phyloP scores from a whole-genome alignment of 2,888 invertebrate genomes.

The Pristionchus entomophagus region DNA sequence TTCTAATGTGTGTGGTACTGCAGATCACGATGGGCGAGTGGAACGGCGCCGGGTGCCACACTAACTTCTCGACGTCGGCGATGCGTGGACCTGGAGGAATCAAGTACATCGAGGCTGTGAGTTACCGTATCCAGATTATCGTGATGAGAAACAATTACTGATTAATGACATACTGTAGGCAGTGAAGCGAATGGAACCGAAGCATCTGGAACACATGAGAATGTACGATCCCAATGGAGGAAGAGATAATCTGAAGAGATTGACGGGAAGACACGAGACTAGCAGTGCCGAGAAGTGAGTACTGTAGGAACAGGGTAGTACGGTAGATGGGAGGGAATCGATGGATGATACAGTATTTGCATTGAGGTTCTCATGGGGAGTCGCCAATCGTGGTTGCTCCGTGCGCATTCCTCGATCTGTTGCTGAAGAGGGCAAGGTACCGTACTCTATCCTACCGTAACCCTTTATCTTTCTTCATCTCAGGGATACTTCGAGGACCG shows the following conservation, averaged over 20 bases:
- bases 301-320: neutral
- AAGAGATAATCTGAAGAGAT: slow-evolving; percentile 90
- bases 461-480: neutral
- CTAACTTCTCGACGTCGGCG: slow-evolving; percentile 92
- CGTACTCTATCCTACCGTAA: neutral
- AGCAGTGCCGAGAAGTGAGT: slow-evolving; percentile 89
- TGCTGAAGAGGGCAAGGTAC: slow-evolving; percentile 64
- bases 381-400: slow-evolving; percentile 71
- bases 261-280: slow-evolving; percentile 95
- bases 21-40: slow-evolving; percentile 81
- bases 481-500: slow-evolving; percentile 74
- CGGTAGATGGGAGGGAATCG: neutral
- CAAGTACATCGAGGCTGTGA: slow-evolving; percentile 61
- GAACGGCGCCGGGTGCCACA: slow-evolving; percentile 96
- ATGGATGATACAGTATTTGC: neutral
- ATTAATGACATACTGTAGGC: slow-evolving; percentile 76
- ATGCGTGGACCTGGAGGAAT: slow-evolving; percentile 82
- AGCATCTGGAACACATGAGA: slow-evolving; percentile 86
- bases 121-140: neutral
- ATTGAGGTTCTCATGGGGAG: slow-evolving; percentile 82
- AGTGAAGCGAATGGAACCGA: slow-evolving; percentile 91
- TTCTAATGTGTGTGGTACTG: neutral
- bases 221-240: slow-evolving; percentile 85
- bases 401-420: slow-evolving; percentile 73
- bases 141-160: neutral